Base-by-base conservation (phyloP, 23 tunicate genomes). In the Ciona savignyi region DNA sequence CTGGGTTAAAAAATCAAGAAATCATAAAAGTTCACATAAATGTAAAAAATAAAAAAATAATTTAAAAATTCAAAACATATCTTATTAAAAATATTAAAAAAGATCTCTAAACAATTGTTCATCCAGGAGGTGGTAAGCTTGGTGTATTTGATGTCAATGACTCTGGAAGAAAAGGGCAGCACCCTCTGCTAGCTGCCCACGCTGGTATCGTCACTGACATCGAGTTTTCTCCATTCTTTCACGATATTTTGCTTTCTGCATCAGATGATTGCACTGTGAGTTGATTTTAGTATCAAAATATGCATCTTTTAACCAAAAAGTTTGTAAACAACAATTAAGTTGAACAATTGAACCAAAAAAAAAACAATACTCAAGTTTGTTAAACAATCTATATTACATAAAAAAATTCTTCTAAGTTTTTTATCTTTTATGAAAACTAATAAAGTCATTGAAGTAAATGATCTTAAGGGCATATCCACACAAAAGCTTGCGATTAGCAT, bases 71-170 rank as follows among this genome's bases (percentile, higher is more conserved):
- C 21, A 19, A 51, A 51, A 51, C 62, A 20, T 51, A 19, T 51
- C 21, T 19, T 19, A 51, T n/a, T n/a, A n/a, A n/a, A n/a, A n/a
- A n/a, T n/a, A n/a, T n/a, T n/a, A n/a, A n/a, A n/a, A n/a, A n/a
- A n/a, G n/a, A n/a, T n/a, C n/a, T n/a, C n/a, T n/a, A n/a, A n/a
- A 6, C 56, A 42, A 63, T 9, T 9, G 32, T 48, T 48, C 3
- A 34, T 77, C 4, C 62, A 91, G 97, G 89, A 6, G 64, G 91
- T 74, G 97, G 97, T 19, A 91, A 85, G 69, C 61, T 91, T 65
- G 80, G 75, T 15, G 76, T 84, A 20, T 80, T 80, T 67, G 78
- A 72, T 48, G 75, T 74, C 9, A 29, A 63, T 70, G 86, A 69
- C 0, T 27, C 65, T 20, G 97, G 91, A 0, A 70, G 97, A 27